Percentiles rank a stretch among this genome's conserved stretches.
Evolutionary conservation across 2,888 invertebrate genomes (phyloP).

Genomic region (Agriopis aurantiaria): DNA sequence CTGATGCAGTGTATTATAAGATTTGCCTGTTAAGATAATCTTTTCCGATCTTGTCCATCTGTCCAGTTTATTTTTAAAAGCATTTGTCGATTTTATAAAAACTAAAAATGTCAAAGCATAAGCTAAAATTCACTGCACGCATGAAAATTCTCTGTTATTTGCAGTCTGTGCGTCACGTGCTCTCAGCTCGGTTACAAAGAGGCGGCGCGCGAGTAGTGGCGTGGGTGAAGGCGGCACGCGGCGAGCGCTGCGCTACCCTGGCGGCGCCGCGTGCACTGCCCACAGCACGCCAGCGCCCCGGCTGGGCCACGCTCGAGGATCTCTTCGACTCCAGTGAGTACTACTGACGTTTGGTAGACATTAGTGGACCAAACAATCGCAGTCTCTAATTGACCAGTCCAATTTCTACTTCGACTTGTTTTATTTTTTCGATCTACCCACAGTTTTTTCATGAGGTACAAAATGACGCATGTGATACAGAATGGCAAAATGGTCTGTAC

Average conservation of each 20-base stretch:
- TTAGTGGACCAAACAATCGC: neutral
- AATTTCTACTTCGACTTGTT: neutral
- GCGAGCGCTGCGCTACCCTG: conserved; percentile 93
- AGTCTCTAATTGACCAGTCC: neutral
- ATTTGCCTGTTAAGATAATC: too few species aligned
- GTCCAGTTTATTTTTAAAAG: too few species aligned
- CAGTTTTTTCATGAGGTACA: neutral
- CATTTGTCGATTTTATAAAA: too few species aligned
- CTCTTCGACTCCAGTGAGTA: conserved; percentile 96
- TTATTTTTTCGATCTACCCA: neutral
- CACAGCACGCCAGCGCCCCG: conserved; percentile 94
- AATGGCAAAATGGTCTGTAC: neutral
- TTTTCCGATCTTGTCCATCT: too few species aligned
- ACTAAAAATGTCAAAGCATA: too few species aligned
- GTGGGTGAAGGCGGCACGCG: conserved; percentile 76
- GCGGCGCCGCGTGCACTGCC: conserved; percentile 93
- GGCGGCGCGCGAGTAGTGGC: conserved; percentile 74
- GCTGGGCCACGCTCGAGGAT: conserved; percentile 94
- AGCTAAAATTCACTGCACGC: too few species aligned
- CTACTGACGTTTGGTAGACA: neutral
- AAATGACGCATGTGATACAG: neutral
- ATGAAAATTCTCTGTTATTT: neutral
- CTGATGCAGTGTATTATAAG: too few species aligned
- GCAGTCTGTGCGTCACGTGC: conserved; percentile 75
- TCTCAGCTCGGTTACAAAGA: conserved; percentile 62